A percentile compares a stretch with the other conserved stretches of the same genome.
Evolutionary conservation across 2,888 invertebrate species (phyloP).

Genomic region (Dolomedes plantarius): DNA sequence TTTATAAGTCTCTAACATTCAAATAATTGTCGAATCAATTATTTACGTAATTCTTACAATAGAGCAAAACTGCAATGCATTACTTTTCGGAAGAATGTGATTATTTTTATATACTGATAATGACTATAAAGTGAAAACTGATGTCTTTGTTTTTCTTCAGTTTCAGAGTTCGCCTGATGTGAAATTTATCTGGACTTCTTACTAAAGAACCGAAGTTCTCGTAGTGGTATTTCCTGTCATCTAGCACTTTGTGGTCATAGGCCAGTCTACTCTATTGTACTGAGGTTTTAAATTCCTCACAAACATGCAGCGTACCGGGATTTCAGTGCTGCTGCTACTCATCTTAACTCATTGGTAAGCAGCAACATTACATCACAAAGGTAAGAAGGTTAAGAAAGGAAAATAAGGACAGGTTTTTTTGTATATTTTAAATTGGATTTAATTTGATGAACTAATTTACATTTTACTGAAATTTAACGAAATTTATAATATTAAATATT

Average conservation of each 20-base stretch:
- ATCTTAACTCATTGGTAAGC: slow-evolving; percentile 17
- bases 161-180: background rate
- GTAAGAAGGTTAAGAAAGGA: slow-evolving; percentile 64
- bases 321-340: slow-evolving; percentile 43
- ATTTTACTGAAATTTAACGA: too few species aligned
- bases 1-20: too few species aligned
- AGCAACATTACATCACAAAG: slow-evolving; percentile 50
- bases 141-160: slow-evolving; percentile 17
- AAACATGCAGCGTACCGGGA: slow-evolving; percentile 58
- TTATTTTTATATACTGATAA: too few species aligned
- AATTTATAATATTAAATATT: too few species aligned
- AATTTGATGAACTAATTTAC: too few species aligned
- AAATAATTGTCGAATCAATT: too few species aligned
- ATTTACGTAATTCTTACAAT: too few species aligned
- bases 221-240: background rate
- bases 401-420: too few species aligned
- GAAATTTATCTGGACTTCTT: slow-evolving; percentile 16
- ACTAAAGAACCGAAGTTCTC: slow-evolving; percentile 3
- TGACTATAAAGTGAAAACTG: too few species aligned
- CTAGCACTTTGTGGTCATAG: slow-evolving; percentile 16
- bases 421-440: too few species aligned
- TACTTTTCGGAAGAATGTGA: too few species aligned
- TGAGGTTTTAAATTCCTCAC: slow-evolving; percentile 42
- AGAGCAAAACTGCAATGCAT: too few species aligned
- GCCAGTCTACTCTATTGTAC: slow-evolving; percentile 57